Evolutionary conservation across 35 echinoderm and acorn worm species (phyloP).

Genomic region (Amphiura filiformis): DNA sequence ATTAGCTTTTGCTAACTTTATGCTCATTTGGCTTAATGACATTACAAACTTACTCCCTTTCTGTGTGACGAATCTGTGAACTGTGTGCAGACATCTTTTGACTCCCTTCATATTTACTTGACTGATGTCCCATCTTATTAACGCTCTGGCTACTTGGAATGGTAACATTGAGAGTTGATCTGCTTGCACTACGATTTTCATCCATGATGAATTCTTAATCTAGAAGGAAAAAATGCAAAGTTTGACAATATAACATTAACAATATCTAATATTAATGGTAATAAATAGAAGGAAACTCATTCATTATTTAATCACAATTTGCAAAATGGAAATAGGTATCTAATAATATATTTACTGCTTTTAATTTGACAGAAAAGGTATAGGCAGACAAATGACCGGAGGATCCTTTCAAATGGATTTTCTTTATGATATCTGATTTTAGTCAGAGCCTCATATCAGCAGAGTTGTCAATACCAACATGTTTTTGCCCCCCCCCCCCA

Average conservation of each 20-base stretch:
- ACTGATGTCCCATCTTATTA: no score
- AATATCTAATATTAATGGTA: neutral
- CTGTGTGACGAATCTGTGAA: neutral
- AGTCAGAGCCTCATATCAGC: no score
- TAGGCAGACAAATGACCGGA: no score
- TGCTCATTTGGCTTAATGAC: slow-evolving; percentile 36
- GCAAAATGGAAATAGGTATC: neutral
- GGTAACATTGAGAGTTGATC: slow-evolving; percentile 91
- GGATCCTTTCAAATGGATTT: no score
- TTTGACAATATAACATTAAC: no score
- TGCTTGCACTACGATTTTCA: slow-evolving; percentile 19
- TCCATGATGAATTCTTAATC: slow-evolving; percentile 53
- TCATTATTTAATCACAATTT: neutral
- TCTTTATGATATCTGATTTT: no score
- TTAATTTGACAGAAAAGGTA: no score
- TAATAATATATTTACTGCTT: no score
- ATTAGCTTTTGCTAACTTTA: no score
- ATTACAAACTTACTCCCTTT: neutral
- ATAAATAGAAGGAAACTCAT: neutral
- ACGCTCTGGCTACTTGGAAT: slow-evolving; percentile 78
- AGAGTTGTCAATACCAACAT: no score
- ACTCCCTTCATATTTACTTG: neutral
- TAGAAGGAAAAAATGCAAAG: neutral
- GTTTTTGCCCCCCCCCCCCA: no score
- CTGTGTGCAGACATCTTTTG: neutral